Base-by-base conservation (phyloP, 2,113 vertebrate species). In the Ibidorhyncha struthersii region DNA sequence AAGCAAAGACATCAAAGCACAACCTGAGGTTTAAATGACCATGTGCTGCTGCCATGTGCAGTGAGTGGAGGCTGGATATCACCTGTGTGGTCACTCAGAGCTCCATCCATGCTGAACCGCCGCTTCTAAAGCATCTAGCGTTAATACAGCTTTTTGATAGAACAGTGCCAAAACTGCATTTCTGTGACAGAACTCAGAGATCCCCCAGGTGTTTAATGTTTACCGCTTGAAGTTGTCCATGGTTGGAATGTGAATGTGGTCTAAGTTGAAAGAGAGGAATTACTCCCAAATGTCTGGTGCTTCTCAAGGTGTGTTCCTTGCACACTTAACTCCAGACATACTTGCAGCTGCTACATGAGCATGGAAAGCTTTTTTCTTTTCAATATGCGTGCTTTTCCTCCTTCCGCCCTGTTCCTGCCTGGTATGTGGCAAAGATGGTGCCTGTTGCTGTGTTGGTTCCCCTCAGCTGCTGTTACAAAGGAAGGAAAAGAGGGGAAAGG, bases 221-320 rank as follows among this genome's bases (percentile, higher is more conserved):
- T n/a, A 19, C 43, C 1, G 1, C 70, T 62, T 74, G 59, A 18
- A 65, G 52, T 76, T 2, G 1, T 45, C 52, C 0, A 0, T 67
- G 25, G 14, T 21, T 70, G 40, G 36, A 78, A 25, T 36, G 16
- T 34, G 40, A 40, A 49, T 22, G 22, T 74, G 66, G 36, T 50
- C 22, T 4, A 3, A 79, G 22, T 14, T 72, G 74, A 84, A 84
- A 81, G 45, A 70, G 36, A 53, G 38, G 47, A 73, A 58, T 62
- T 40, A 6, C 4, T 63, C 19, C 56, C 6, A 32, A 19, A 0
- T 38, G 21, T 72, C 23, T 82, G 36, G 8, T 88, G 45, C 73
- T 79, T 73, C n/a, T 82, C 32, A 36, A 25, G 17, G 23, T 63
- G 20, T 74, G 16, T 79, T 65, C 45, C 30, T 81, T 89, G 30